Evolutionary conservation across 1,140 invertebrate species (phyloP), one percentile per base, ranked within the genome.

Genomic region (Cyphomyrmex costatus): DNA sequence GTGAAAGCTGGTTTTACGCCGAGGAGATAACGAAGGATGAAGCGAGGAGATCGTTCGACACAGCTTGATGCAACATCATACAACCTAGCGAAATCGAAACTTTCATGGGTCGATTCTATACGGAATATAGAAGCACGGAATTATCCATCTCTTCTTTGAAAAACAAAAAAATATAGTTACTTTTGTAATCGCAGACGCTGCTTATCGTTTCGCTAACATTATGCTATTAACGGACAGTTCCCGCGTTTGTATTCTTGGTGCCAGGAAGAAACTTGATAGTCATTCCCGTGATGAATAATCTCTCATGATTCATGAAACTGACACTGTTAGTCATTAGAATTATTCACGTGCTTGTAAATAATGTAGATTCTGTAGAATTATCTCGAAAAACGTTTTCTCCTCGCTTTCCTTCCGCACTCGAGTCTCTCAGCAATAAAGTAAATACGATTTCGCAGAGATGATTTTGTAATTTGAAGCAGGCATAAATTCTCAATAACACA

Each of bases 251-350:
- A 65, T 79, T 14, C 14, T 51, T 49, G 27, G 27, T 42, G 60
- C 27, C 76, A 53, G 36, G 36, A 73, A 60, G 36, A 82, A 82
- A 73, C 30, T 21, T 36, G 66, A 73, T 60, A 73, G 36, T 60
- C 79, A 83, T 60, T 83, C 68, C 19, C 21, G n/a, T 27, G 27
- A 83, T 74, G 68, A 83, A 83, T 74, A 70, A 80, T 80, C 77
- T 68, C 24, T 33, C 27, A 3, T 83, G 79, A 83, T 61, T 83
- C 79, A 83, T 19, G 33, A 73, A 60, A 83, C 36, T 56, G 68
- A 74, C 36, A 19, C 36, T n/a, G 27, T 74, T 83, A 74, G 68
- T 83, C 68, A 60, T 74, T 83, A 83, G 33, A 73, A 61, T 83
- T 83, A 83, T 83, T 73, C 66, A 60, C 19, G 36, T 60, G n/a